These are phyloP conservation scores for Platorchestia sp. DNA, from an alignment of 1,140 invertebrate genomes.

Conservation along the genomic window DNA sequence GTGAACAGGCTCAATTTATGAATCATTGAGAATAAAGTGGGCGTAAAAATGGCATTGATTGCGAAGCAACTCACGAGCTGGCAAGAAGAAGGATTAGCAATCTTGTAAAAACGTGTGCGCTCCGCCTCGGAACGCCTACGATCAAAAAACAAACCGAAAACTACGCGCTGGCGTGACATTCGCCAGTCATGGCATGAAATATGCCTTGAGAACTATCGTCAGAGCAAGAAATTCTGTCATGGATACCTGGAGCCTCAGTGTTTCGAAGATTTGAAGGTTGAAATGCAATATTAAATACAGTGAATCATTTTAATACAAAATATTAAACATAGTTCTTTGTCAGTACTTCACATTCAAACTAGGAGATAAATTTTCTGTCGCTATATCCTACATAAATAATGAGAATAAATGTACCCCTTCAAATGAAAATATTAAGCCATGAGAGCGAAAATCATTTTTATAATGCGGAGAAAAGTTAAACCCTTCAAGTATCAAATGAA, in stretches of 20 bases:
- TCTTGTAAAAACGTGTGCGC: not conserved
- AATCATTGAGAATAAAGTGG: not conserved
- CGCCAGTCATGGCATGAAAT: not conserved
- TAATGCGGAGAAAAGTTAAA: not conserved
- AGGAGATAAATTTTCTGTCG: too few relatives aligned
- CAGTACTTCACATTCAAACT: too few relatives aligned
- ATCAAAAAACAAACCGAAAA: not conserved
- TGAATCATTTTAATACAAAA: not conserved
- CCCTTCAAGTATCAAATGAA: not conserved
- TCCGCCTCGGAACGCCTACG: not conserved
- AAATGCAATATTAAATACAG: not conserved
- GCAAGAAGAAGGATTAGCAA: not conserved
- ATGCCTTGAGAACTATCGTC: not conserved
- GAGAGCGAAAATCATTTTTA: too few relatives aligned
- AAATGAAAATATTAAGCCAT: too few relatives aligned
- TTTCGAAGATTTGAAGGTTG: not conserved
- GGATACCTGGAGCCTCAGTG: not conserved
- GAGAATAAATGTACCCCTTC: too few relatives aligned
- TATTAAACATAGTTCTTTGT: too few relatives aligned
- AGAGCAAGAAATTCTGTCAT: not conserved
- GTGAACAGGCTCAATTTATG: not conserved
- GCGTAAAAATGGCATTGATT: constrained; percentile 17
- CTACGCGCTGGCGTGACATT: not conserved
- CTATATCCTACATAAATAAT: too few relatives aligned
- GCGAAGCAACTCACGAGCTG: not conserved